Base-by-base conservation (phyloP, 2,888 invertebrate genomes). In the Pheosia gnoma region DNA sequence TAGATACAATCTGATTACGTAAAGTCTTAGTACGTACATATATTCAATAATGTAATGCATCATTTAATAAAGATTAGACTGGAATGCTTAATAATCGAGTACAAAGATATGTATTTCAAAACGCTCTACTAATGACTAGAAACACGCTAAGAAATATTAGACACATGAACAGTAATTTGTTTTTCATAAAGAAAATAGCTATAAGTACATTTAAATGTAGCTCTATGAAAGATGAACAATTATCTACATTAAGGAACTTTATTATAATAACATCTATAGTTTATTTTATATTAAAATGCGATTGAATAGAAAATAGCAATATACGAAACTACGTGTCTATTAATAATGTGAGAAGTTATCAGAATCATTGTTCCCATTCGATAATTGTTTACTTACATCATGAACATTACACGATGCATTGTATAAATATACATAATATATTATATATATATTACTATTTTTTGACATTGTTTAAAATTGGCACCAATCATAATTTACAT, bases 11-110 rank as follows among this genome's bases (percentile, higher is more conserved):
- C 58, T 60, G 41, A 66, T 60, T 65, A 76, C 62, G 57, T 63
- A 60, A 67, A 43, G 11, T 67, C 62, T 13, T n/a, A 36, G 3
- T 36, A 59, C 66, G 60, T 56, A 65, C 61, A 39, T 59, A 61
- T 66, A 68, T 63, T 60, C 61, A 66, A 70, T 61, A 67, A 67
- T 76, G 70, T 72, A 76, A 79, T 73, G 74, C 70, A 65, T 70
- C 61, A 60, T 72, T 73, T 77, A 76, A 75, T 70, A 75, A 75
- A 82, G 71, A 81, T 75, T 25, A 84, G 74, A 85, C 82, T 92
- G 92, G 92, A 92, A 92, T 92, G 92, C 88, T 86, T 89, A 83
- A 78, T 84, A 85, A 85, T 84, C 86, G 81, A 84, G 79, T 84
- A 82, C 67, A 86, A 79, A 89, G 88, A 89, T 91, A 90, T 90